Conservation (phyloP, 2,113 vertebrate species). For the Ahaetulla prasina region DNA sequence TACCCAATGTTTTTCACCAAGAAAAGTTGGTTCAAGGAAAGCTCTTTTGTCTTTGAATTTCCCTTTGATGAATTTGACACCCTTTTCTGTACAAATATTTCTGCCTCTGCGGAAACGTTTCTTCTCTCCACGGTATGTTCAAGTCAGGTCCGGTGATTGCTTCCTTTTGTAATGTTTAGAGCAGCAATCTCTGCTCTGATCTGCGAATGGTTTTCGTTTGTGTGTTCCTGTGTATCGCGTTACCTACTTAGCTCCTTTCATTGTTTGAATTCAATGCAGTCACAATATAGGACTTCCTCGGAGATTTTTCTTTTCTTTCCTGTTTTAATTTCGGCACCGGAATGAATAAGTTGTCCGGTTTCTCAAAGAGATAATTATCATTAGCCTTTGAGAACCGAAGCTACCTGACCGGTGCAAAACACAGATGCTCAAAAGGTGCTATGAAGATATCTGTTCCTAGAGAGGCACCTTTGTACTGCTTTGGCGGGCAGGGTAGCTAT, state of each 20-base stretch:
- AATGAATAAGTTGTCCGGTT: not conserved
- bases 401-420: slow-evolving; percentile 23
- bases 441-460: slow-evolving; percentile 5
- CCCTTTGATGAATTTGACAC: not conserved
- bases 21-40: not conserved
- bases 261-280: slow-evolving; percentile 8
- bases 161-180: not conserved
- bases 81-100: not conserved
- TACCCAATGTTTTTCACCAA: not conserved
- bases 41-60: not conserved
- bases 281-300: slow-evolving; percentile 3
- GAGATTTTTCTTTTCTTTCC: not conserved
- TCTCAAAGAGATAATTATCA: slow-evolving; percentile 28
- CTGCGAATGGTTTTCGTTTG: not conserved
- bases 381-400: not conserved
- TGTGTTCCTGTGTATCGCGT: not conserved
- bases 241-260: slow-evolving; percentile 7
- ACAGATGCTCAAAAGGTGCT: not conserved
- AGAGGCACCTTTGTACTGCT: not conserved
- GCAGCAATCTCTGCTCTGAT: not conserved
- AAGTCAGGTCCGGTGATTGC: not conserved
- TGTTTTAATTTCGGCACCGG: not conserved
- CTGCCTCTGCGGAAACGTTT: not conserved
- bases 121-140: not conserved
- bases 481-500: not conserved